A percentile compares a stretch with the other conserved stretches of the same genome.
These are phyloP conservation scores for Dermochelys coriacea DNA, from an alignment of 2,797 vertebrate species.

Conservation along the genomic window DNA sequence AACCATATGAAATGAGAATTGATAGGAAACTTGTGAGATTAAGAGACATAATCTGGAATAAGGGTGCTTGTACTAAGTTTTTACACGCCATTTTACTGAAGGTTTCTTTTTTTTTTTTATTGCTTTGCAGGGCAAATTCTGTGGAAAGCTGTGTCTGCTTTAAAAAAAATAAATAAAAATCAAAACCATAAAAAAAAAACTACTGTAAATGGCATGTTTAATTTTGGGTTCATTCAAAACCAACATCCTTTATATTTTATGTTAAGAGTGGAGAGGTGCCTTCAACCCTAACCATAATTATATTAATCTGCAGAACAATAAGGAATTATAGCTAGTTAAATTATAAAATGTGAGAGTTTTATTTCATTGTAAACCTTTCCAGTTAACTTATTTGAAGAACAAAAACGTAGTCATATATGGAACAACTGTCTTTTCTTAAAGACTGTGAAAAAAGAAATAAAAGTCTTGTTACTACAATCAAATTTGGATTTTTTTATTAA, in stretches of 20 bases:
- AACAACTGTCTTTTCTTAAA: neutral
- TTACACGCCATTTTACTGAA: neutral
- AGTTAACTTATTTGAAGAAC: neutral
- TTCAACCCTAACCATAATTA: neutral
- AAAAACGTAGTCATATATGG: neutral
- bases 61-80: neutral
- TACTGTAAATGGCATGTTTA: neutral
- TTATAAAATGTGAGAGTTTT: neutral
- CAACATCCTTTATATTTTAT: neutral
- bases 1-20: neutral
- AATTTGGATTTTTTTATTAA: neutral
- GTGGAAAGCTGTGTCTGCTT: neutral
- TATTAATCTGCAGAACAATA: neutral
- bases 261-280: neutral
- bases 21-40: neutral
- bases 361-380: rapidly evolving
- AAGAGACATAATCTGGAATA: neutral
- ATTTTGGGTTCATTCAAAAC: neutral
- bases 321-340: neutral
- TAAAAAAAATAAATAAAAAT: neutral
- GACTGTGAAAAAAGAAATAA: neutral
- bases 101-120: neutral
- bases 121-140: neutral
- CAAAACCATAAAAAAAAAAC: neutral
- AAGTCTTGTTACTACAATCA: slow-evolving; percentile 1